Percentiles rank a stretch among this genome's conserved stretches.
Evolutionary conservation across 2,888 invertebrate species (phyloP).

Genomic region (Euzophera pinguis): DNA sequence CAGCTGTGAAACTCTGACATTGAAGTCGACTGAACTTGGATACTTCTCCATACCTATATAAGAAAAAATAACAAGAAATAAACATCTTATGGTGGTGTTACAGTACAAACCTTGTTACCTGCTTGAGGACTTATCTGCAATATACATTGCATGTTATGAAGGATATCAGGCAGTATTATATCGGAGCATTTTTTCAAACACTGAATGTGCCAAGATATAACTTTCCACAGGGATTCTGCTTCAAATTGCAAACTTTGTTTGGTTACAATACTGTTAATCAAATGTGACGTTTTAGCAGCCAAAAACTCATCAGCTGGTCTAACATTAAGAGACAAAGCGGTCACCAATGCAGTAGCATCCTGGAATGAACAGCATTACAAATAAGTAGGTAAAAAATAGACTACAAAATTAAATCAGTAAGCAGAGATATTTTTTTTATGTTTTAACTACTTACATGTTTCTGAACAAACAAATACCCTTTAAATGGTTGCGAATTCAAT

Average conservation of each 20-base stretch:
- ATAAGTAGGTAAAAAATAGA: conserved; percentile 25
- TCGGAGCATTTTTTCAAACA: conserved; percentile 61
- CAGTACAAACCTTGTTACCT: conserved; percentile 39
- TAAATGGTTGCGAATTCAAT: conserved; percentile 82
- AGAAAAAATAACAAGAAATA: no score
- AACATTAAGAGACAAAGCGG: conserved; percentile 54
- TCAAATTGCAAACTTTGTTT: conserved; percentile 73
- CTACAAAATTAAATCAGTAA: no score
- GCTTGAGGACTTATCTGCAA: conserved; percentile 45
- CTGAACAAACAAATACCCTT: conserved; percentile 60
- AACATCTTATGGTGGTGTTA: no score
- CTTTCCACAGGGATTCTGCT: conserved; percentile 45
- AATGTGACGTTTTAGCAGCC: conserved; percentile 78
- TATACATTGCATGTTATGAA: conserved; percentile 64
- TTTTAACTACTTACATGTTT: conserved; percentile 58
- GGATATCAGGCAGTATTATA: conserved; percentile 60
- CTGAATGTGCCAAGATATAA: conserved; percentile 65
- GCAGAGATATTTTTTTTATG: neutral
- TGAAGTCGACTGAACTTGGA: no score
- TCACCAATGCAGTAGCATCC: conserved; percentile 56
- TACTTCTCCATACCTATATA: no score
- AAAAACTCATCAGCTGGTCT: conserved; percentile 73
- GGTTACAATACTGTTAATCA: conserved; percentile 75
- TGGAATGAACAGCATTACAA: conserved; percentile 28
- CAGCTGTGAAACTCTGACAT: no score